Percentiles rank a stretch among this genome's conserved stretches.
Evolutionary conservation across 2,113 vertebrate species (phyloP).

Genomic region (Menura novaehollandiae): DNA sequence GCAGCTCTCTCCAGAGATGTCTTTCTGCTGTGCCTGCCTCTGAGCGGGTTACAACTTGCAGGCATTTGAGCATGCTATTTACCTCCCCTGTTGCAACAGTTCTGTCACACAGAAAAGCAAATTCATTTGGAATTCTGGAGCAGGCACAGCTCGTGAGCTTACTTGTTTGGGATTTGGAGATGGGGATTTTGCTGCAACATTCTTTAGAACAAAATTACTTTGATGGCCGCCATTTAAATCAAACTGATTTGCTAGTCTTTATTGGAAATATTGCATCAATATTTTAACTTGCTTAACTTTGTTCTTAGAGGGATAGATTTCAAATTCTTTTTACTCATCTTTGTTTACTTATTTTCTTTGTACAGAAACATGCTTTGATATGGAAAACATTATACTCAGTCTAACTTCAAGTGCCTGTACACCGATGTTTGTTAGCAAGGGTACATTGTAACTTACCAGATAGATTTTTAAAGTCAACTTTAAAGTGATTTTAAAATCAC

Average conservation of each 20-base stretch:
- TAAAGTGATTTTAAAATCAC: too few species aligned
- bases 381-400: not conserved
- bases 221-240: not conserved
- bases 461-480: not conserved
- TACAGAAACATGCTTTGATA: not conserved
- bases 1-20: not conserved
- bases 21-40: not conserved
- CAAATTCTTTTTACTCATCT: not conserved
- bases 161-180: not conserved
- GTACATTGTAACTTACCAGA: not conserved
- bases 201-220: not conserved
- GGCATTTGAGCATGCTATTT: not conserved
- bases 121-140: not conserved
- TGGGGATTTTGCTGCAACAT: not conserved
- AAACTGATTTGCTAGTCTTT: constrained; percentile 5
- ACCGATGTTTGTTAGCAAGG: not conserved
- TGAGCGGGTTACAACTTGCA: not conserved
- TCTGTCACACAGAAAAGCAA: not conserved
- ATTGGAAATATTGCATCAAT: not conserved
- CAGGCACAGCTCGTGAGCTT: not conserved
- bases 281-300: not conserved
- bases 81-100: not conserved
- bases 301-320: not conserved
- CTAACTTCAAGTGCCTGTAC: not conserved
- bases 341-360: not conserved